phyloP scores from a whole-genome alignment of 2,113 vertebrate species.

The Entosphenus tridentatus region DNA sequence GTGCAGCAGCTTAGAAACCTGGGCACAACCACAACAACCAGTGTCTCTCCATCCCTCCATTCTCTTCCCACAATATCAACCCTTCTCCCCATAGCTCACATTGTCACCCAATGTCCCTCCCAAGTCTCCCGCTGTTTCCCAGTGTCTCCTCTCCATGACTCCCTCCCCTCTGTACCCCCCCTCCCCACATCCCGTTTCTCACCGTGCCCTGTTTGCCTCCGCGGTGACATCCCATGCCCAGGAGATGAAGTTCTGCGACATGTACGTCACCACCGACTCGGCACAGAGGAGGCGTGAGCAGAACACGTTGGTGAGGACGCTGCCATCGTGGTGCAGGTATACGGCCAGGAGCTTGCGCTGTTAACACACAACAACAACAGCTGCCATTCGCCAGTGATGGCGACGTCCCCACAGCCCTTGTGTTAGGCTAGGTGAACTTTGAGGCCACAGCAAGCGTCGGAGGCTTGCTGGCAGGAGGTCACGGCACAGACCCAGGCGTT shows the following conservation, averaged over 20 bases:
- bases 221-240: slow-evolving; percentile 99
- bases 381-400: neutral
- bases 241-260: slow-evolving; percentile 99
- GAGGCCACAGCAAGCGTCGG: no score
- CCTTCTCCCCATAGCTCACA: no score
- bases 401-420: no score
- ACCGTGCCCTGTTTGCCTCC: slow-evolving; percentile 94
- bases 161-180: no score
- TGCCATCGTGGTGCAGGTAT: slow-evolving; percentile 99
- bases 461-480: no score
- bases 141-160: no score
- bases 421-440: no score
- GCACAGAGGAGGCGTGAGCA: slow-evolving; percentile 99
- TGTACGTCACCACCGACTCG: slow-evolving; percentile 86
- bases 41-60: no score
- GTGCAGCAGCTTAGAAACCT: slow-evolving; percentile 95
- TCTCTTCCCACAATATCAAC: no score
- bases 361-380: slow-evolving; percentile 16
- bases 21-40: neutral
- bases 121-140: no score
- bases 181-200: slow-evolving; percentile 4
- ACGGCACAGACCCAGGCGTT: no score
- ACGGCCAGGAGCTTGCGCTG: slow-evolving; percentile 98
- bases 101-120: no score
- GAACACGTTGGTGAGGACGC: slow-evolving; percentile 93